These are phyloP conservation scores for Ifrita kowaldi DNA, from an alignment of 2,113 vertebrate genomes.

Conservation along the genomic window DNA sequence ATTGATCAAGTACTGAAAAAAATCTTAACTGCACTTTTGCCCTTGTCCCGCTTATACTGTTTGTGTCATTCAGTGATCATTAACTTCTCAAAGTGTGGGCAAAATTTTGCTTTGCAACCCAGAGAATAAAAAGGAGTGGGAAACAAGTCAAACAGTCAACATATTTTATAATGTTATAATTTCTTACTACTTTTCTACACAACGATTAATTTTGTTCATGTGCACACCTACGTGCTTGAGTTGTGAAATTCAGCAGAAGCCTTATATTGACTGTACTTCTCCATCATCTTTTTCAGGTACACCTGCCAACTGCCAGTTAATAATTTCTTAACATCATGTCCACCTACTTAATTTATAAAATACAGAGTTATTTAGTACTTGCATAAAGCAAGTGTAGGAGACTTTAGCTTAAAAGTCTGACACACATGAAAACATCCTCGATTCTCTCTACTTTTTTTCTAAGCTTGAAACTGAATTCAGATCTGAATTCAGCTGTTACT, in stretches of 20 bases:
- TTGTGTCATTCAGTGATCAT: neutral
- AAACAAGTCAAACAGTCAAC: neutral
- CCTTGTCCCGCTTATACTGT: neutral
- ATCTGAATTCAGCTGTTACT: neutral
- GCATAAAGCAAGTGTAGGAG: constrained; percentile 44
- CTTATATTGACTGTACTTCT: neutral
- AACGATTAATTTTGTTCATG: neutral
- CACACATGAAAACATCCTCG: neutral
- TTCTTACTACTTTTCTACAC: constrained; percentile 14
- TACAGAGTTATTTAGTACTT: constrained; percentile 28
- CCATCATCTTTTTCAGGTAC: neutral
- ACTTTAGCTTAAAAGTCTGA: constrained; percentile 23
- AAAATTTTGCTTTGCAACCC: neutral
- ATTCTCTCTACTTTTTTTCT: neutral
- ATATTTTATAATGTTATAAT: neutral
- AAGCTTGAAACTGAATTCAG: neutral
- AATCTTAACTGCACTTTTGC: neutral
- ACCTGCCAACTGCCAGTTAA: constrained; percentile 39
- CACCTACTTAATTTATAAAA: constrained; percentile 54
- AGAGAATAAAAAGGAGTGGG: neutral
- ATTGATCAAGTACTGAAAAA: neutral
- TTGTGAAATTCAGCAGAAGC: constrained; percentile 33
- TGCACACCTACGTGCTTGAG: constrained; percentile 3
- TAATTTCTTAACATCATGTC: constrained; percentile 39
- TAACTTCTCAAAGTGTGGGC: neutral